Base-by-base conservation (phyloP, 2,888 invertebrate species). In the Rotaria magnacalcarata region DNA sequence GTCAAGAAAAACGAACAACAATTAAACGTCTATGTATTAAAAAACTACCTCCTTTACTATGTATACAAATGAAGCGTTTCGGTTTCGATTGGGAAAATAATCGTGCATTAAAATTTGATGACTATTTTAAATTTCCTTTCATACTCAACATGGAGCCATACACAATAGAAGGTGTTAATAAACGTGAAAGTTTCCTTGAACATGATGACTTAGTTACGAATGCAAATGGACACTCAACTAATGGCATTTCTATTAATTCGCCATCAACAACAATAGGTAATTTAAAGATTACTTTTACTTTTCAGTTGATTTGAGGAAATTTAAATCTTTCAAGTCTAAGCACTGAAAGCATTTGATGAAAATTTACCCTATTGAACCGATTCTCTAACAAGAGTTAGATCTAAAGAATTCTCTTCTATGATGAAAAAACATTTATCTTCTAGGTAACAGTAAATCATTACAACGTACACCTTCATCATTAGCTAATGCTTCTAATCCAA, bases 1-100 rank as follows among this genome's bases (percentile, higher is more conserved):
- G 80, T 47, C 80, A 80, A 47, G 80, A 80, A 43, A 75, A 86
- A 74, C 54, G 86, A n/a, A 54, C 85, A n/a, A 91, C 92, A 6
- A 90, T 92, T 84, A 92, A 92, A 88, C 89, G 92, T 86, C 91
- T 91, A 88, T 92, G 92, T 88, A 92, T 92, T 84, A 92, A 92
- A 88, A 90, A 90, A 16, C 88, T 92, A 85, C 92, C 92, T 41
- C 91, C 91, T 52, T 90, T 92, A n/a, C 89, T 93, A 87, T 92
- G 92, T 86, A 92, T 92, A 86, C 92, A 93, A 88, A 89, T 92
- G 87, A 92, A 93, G 89, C 89, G 92, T 85, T 93, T 92, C 89
- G 92, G 91, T 86, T 92, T 92, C 89, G 92, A 93, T 89, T 92
- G 92, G 91, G 92, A 92, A 87, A 91, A 92, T 8, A 91, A 91